Evolutionary conservation across 2,888 invertebrate genomes (phyloP).

Genomic region (Clitarchus hookeri): DNA sequence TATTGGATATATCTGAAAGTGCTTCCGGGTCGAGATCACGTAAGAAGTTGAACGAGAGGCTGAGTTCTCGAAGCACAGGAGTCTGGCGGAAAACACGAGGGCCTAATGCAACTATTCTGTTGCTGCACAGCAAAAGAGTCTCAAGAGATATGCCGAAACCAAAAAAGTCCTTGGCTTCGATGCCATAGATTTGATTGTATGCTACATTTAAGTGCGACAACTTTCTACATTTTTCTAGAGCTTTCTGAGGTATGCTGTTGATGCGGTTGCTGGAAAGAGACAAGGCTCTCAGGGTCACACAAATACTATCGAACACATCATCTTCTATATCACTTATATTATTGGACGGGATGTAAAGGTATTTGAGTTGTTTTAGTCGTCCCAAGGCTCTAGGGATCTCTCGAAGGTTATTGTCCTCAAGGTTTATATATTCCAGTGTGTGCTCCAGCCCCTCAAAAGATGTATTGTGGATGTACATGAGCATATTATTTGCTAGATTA

Average conservation of each 20-base stretch:
- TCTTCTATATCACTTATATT: conserved; percentile 44
- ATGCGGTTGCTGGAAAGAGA: conserved; percentile 47
- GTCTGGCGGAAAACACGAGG: conserved; percentile 51
- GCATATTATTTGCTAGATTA: conserved; percentile 47
- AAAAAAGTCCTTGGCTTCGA: conserved; percentile 44
- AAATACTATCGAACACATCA: conserved; percentile 47
- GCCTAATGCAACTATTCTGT: conserved; percentile 49
- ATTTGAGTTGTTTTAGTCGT: conserved; percentile 45
- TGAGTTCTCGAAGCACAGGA: conserved; percentile 54
- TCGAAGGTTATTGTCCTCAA: conserved; percentile 45
- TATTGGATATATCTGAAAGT: conserved; percentile 49
- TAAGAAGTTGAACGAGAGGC: conserved; percentile 56
- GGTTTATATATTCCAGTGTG: conserved; percentile 46
- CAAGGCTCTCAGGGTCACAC: conserved; percentile 45
- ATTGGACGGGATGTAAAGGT: conserved; percentile 48
- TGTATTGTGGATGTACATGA: conserved; percentile 45
- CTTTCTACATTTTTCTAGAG: conserved; percentile 47
- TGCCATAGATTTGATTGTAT: conserved; percentile 49
- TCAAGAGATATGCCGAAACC: conserved; percentile 49
- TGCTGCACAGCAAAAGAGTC: conserved; percentile 51
- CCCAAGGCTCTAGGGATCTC: conserved; percentile 45
- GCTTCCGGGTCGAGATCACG: conserved; percentile 52
- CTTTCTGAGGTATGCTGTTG: conserved; percentile 45
- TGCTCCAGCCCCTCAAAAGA: conserved; percentile 48
- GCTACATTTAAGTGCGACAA: conserved; percentile 51